Evolutionary conservation across 2,888 invertebrate genomes (phyloP).

Genomic region (Patella depressa): DNA sequence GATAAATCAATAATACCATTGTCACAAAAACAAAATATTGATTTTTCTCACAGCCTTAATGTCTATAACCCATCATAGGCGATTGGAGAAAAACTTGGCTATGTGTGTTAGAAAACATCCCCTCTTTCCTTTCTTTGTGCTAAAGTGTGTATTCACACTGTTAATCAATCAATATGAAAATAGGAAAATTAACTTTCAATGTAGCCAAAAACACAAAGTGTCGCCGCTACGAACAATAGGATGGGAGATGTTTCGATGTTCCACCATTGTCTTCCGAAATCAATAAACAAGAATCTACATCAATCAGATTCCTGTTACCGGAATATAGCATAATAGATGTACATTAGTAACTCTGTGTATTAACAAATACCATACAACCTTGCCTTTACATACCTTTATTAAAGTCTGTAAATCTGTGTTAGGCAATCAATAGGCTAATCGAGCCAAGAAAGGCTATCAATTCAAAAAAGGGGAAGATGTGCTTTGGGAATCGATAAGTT

Average conservation of each 20-base stretch:
- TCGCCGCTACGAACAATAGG: slow-evolving; percentile 22
- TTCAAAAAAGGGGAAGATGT: slow-evolving; percentile 16
- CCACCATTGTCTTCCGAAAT: slow-evolving; percentile 19
- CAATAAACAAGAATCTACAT: slow-evolving; percentile 26
- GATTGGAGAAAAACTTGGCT: not conserved
- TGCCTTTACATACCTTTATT: slow-evolving; percentile 21
- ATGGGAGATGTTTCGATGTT: slow-evolving; percentile 24
- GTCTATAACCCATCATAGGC: slow-evolving; percentile 17
- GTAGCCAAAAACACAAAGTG: slow-evolving; percentile 22
- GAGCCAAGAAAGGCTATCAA: not conserved
- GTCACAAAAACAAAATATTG: slow-evolving; percentile 40
- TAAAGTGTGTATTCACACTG: slow-evolving; percentile 4
- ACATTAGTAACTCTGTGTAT: slow-evolving; percentile 24
- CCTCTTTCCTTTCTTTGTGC: slow-evolving; percentile 6
- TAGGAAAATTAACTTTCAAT: slow-evolving; percentile 30
- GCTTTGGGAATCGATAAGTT: slow-evolving; percentile 18
- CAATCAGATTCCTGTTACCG: slow-evolving; percentile 19
- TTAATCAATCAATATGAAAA: slow-evolving; percentile 26
- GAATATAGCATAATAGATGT: slow-evolving; percentile 22
- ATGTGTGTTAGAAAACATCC: not conserved
- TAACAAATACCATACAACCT: slow-evolving; percentile 25
- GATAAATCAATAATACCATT: slow-evolving; percentile 41
- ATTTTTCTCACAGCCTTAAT: slow-evolving; percentile 28
- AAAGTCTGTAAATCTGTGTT: slow-evolving; percentile 20
- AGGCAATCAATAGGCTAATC: slow-evolving; percentile 23